Evolutionary conservation across 2,797 vertebrate species (phyloP), one percentile per base, ranked within the genome.

Genomic region (Loriculus beryllinus): DNA sequence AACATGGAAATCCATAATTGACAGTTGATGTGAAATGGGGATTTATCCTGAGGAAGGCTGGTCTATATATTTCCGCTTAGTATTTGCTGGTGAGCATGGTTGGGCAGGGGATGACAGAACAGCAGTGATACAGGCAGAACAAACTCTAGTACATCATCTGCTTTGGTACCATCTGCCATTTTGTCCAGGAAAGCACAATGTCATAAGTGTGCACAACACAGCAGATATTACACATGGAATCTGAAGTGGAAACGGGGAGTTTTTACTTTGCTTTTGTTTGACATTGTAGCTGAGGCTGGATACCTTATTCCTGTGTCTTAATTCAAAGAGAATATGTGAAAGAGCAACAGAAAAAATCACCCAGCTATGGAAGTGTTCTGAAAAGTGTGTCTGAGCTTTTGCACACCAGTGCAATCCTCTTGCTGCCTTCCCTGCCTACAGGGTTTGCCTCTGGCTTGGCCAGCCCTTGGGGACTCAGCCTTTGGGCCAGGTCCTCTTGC

Each of bases 141-240:
- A 31, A 42, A 7, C 52, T 54, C n/a, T 3, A 0, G 12, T 11
- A 5, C 4, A 17, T n/a, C 19, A 6, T 29, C 39, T 67, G 33
- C 5, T 33, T 71, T 49, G 70, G 37, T 51, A 12, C 37, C 19
- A 10, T n/a, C 48, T 78, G 52, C 33, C 19, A 3, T 26, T 63
- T 72, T 37, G 8, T n/a, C 67, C 37, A 25, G 54, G 71, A 77
- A 67, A 72, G 21, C 47, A 45, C 47, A 18, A 40, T 40, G 47
- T 39, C 21, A 10, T 43, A 26, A 39, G 9, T 4, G 4, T 37
- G 37, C 28, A n/a, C 35, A 52, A 11, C 22, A 7, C 8, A 13
- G 28, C 35, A 13, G 45, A 19, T 60, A 28, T 9, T 59, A 14
- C 39, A 35, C 3, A 9, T 33, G 45, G 31, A 45, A 28, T 60